These are phyloP conservation scores for Aporophyla lueneburgensis DNA, from an alignment of 2,888 invertebrate genomes.

Conservation along the genomic window DNA sequence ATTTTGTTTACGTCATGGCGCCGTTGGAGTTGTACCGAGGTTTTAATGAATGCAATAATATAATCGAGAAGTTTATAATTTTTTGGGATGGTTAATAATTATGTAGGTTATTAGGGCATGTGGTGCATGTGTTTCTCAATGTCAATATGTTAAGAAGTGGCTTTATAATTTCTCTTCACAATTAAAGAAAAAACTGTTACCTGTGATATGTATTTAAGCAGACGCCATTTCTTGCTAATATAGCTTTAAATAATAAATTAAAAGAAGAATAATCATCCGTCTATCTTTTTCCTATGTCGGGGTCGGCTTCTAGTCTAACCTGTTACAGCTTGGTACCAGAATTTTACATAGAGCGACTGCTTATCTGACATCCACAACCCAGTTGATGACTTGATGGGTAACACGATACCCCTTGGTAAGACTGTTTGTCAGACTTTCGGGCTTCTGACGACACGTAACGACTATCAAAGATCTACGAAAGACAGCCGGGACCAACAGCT, in stretches of 20 bases:
- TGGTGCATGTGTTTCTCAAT: conserved; percentile 3
- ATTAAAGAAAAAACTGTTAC: background rate
- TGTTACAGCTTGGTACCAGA: too few relatives aligned
- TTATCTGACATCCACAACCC: too few relatives aligned
- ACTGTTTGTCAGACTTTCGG: too few relatives aligned
- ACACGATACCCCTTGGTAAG: too few relatives aligned
- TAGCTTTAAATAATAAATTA: background rate
- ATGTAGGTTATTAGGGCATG: conserved; percentile 29
- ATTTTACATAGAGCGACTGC: too few relatives aligned
- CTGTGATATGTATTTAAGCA: background rate
- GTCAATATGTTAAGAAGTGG: background rate
- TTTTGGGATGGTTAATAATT: conserved; percentile 20
- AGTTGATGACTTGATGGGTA: too few relatives aligned
- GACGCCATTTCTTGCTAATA: background rate
- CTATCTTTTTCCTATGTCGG: too few relatives aligned
- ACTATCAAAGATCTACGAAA: too few relatives aligned
- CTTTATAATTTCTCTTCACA: background rate
- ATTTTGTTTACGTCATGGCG: conserved; percentile 66
- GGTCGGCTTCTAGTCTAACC: too few relatives aligned
- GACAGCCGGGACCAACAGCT: too few relatives aligned
- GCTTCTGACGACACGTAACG: too few relatives aligned
- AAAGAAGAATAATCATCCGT: background rate
- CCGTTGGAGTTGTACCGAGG: conserved; percentile 43
- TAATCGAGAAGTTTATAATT: conserved; percentile 4
- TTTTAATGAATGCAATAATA: conserved; percentile 49